These are phyloP conservation scores for Nautilus pompilius DNA, from an alignment of 1,140 invertebrate genomes.

Conservation along the genomic window DNA sequence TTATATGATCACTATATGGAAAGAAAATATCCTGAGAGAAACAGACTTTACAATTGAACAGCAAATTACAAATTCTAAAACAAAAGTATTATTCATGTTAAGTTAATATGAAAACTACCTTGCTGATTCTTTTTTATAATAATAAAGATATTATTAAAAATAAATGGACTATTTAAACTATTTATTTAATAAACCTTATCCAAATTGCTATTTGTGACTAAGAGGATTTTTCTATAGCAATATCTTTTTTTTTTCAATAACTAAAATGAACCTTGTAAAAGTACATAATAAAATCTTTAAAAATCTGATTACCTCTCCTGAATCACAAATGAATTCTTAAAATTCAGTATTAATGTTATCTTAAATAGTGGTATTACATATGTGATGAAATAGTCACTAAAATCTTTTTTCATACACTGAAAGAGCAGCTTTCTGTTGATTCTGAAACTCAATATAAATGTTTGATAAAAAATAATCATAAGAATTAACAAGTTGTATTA, in stretches of 20 bases:
- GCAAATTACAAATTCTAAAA: no score
- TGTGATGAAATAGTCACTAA: neutral
- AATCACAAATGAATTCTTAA: neutral
- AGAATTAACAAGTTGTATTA: neutral
- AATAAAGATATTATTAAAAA: slow-evolving; percentile 17
- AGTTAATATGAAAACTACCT: no score
- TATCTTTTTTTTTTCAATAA: slow-evolving; percentile 19
- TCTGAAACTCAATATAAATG: neutral
- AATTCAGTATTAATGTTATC: neutral
- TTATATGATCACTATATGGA: no score
- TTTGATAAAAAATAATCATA: neutral
- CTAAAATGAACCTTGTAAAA: neutral
- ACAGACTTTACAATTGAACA: no score
- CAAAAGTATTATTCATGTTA: no score
- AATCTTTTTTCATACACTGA: neutral
- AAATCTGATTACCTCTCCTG: neutral
- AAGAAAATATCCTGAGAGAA: no score
- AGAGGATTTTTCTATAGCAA: slow-evolving; percentile 20
- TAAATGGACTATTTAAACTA: slow-evolving; percentile 32
- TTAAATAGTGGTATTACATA: neutral
- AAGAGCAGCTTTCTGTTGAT: neutral
- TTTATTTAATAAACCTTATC: slow-evolving; percentile 36
- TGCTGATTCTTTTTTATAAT: slow-evolving; percentile 4
- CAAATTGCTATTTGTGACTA: slow-evolving; percentile 35
- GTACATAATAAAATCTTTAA: neutral